Conservation (phyloP, 2,113 vertebrate genomes). For the Podarcis raffonei region DNA sequence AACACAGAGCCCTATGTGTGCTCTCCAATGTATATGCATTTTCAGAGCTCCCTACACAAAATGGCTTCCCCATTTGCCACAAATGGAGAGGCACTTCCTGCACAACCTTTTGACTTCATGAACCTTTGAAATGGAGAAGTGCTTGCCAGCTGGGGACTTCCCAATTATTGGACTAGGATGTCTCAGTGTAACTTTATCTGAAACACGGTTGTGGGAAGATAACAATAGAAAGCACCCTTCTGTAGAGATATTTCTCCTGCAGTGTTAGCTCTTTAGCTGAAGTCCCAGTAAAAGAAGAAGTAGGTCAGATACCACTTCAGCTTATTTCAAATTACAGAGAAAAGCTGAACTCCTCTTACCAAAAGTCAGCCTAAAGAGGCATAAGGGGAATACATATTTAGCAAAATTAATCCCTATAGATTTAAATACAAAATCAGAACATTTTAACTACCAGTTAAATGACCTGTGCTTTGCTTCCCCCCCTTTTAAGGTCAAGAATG, state of each 20-base stretch:
- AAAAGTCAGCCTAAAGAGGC: constrained; percentile 45
- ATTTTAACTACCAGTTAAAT: constrained; percentile 65
- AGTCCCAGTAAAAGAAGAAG: constrained; percentile 52
- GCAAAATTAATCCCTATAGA: constrained; percentile 48
- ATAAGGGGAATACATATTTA: constrained; percentile 56
- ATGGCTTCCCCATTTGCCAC: fast-evolving
- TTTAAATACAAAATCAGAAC: constrained; percentile 67
- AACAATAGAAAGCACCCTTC: constrained; percentile 22
- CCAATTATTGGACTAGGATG: neutral
- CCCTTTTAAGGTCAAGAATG: constrained; percentile 56
- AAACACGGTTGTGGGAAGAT: constrained; percentile 54
- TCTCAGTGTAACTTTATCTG: neutral
- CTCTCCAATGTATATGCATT: neutral
- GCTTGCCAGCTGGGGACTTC: constrained; percentile 13
- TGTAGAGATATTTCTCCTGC: neutral
- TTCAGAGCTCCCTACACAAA: neutral
- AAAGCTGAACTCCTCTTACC: constrained; percentile 23
- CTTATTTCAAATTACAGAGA: constrained; percentile 62
- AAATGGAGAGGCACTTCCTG: neutral
- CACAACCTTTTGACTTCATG: neutral
- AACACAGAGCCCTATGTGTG: neutral
- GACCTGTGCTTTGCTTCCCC: constrained; percentile 50
- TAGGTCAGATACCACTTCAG: constrained; percentile 42
- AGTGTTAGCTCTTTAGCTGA: constrained; percentile 23
- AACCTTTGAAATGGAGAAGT: neutral